Evolutionary conservation across 2,888 invertebrate species (phyloP).

Genomic region (Cepaea hortensis): DNA sequence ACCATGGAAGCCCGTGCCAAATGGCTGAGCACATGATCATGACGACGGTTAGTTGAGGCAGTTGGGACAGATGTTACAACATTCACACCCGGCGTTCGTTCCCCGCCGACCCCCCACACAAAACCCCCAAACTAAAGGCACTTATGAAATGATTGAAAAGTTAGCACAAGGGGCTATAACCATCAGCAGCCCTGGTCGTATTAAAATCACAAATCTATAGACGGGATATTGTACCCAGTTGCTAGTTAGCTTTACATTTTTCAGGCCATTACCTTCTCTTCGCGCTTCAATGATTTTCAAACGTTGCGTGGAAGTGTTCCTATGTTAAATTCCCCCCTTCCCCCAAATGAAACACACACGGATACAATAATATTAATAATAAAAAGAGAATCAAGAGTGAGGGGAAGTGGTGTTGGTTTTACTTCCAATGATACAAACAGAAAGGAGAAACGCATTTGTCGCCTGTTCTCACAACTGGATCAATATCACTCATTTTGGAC

Average conservation of each 20-base stretch:
- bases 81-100: neutral
- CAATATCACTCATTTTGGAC: conserved; percentile 21
- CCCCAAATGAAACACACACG: neutral
- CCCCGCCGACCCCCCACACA: too few relatives aligned
- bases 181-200: neutral
- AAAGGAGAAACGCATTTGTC: neutral
- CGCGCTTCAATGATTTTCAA: conserved; percentile 14
- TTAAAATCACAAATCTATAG: conserved; percentile 6
- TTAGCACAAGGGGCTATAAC: neutral
- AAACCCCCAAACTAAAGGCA: neutral
- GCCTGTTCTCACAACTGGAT: neutral
- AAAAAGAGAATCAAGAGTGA: neutral
- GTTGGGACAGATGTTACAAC: neutral
- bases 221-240: conserved; percentile 17
- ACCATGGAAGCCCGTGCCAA: too few relatives aligned
- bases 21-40: too few relatives aligned
- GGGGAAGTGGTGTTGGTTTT: neutral
- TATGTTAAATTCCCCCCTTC: neutral
- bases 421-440: neutral
- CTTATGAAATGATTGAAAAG: neutral
- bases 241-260: conserved; percentile 45
- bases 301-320: conserved; percentile 10
- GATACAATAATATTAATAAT: neutral
- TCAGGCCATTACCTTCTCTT: conserved; percentile 36
- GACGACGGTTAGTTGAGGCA: too few relatives aligned